phyloP scores from a whole-genome alignment of 2,888 invertebrate species.

The Seira musarum region DNA sequence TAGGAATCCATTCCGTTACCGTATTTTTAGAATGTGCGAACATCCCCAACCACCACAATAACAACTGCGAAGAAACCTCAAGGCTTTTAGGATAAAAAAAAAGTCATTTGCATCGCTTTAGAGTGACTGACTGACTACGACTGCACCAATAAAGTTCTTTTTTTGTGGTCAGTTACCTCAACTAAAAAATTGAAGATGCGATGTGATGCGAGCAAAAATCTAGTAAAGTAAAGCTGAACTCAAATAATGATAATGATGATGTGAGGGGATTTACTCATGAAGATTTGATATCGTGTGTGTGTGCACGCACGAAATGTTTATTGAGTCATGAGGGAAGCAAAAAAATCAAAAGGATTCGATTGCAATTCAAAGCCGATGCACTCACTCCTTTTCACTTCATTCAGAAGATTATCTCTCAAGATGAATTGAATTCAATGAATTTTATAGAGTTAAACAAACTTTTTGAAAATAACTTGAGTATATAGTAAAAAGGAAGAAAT shows the following conservation, averaged over 20 bases:
- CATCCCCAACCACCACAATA: neutral
- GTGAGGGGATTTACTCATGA: slow-evolving; percentile 52
- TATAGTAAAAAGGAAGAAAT: no score
- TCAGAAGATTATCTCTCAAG: neutral
- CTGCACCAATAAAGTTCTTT: slow-evolving; percentile 19
- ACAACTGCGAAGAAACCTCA: neutral
- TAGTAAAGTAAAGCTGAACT: no score
- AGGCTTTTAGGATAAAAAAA: neutral
- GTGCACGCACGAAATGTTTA: slow-evolving; percentile 20
- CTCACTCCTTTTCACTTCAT: slow-evolving; percentile 31
- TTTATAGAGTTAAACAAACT: no score
- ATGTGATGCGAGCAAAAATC: no score
- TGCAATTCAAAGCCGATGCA: no score
- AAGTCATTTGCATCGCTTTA: no score
- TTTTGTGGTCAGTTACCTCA: slow-evolving; percentile 58
- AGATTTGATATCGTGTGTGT: slow-evolving; percentile 19
- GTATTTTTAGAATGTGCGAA: slow-evolving; percentile 38
- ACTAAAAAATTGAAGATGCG: slow-evolving; percentile 35
- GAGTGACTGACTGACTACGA: neutral
- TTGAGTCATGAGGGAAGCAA: no score
- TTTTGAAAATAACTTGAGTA: no score
- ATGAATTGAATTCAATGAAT: no score
- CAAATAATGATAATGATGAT: neutral
- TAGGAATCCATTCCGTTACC: neutral
- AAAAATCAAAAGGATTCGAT: no score